Conservation (phyloP, 2,888 invertebrate species). For the Cheilosia vernalis region DNA sequence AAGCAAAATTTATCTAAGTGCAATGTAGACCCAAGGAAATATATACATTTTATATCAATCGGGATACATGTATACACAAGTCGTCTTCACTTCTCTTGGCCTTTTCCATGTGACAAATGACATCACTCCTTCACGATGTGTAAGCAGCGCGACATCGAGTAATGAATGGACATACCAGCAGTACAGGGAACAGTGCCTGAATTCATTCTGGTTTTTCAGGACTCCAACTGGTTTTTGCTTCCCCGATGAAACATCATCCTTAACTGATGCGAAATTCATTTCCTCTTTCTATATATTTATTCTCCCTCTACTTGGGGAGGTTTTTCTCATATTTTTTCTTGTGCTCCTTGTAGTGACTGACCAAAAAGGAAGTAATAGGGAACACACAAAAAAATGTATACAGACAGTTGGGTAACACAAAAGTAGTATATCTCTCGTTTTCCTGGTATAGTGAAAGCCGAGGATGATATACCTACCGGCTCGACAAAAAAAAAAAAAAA, state of each 20-base stretch:
- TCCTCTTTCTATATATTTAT: constrained; percentile 16
- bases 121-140: constrained; percentile 56
- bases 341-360: constrained; percentile 30
- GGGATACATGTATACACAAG: constrained; percentile 35
- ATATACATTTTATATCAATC: constrained; percentile 57
- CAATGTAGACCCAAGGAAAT: constrained; percentile 39
- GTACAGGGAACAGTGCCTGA: constrained; percentile 12
- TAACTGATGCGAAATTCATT: constrained; percentile 56
- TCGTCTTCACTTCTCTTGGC: constrained; percentile 45
- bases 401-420: constrained; percentile 23
- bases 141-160: constrained; percentile 62
- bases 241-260: constrained; percentile 40
- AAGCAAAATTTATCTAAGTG: constrained; percentile 44
- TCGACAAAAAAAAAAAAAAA: constrained; percentile 4
- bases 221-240: constrained; percentile 25
- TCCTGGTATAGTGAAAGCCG: constrained; percentile 29
- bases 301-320: background rate
- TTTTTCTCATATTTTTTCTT: constrained; percentile 4
- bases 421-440: constrained; percentile 38
- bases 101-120: constrained; percentile 68
- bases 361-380: constrained; percentile 34
- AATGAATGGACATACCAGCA: constrained; percentile 62
- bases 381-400: constrained; percentile 22
- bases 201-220: constrained; percentile 29
- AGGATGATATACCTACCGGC: constrained; percentile 40